A percentile compares a stretch with the other conserved stretches of the same genome.
Evolutionary conservation across 2,113 vertebrate species (phyloP).

Genomic region (Anolis sagrei): DNA sequence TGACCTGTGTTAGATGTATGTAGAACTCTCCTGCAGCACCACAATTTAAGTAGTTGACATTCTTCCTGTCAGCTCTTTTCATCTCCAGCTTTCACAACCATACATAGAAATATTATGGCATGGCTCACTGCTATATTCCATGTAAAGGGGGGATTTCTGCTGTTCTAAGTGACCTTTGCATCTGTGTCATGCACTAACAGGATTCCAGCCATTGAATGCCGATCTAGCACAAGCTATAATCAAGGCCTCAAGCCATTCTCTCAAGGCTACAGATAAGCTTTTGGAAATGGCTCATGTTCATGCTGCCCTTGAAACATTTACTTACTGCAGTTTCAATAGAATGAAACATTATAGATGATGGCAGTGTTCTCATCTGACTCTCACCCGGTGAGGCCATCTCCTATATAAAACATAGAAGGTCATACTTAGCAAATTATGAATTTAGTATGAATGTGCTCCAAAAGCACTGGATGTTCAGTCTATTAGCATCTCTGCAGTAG

Average conservation of each 20-base stretch:
- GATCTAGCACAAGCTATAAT: neutral
- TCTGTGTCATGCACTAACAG: too few relatives aligned
- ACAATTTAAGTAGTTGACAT: too few relatives aligned
- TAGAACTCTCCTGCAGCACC: too few relatives aligned
- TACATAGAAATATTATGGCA: too few relatives aligned
- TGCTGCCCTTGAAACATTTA: neutral
- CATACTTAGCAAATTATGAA: neutral
- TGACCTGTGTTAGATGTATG: too few relatives aligned
- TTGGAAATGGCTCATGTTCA: neutral
- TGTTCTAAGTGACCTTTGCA: too few relatives aligned
- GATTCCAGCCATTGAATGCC: neutral
- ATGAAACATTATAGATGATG: neutral
- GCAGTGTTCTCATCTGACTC: neutral
- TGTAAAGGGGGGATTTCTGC: too few relatives aligned
- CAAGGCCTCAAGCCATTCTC: neutral
- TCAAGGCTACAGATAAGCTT: neutral
- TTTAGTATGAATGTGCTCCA: constrained; percentile 4
- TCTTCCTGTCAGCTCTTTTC: too few relatives aligned
- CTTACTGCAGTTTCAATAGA: neutral
- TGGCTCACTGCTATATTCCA: too few relatives aligned
- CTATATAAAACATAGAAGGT: neutral
- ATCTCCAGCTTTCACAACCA: too few relatives aligned
- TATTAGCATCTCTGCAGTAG: neutral
- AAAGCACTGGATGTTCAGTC: neutral
- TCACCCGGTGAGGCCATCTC: neutral